Percentiles rank a stretch among this genome's conserved stretches.
Evolutionary conservation across 1,140 invertebrate genomes (phyloP).

Genomic region (Cherax quadricarinatus): DNA sequence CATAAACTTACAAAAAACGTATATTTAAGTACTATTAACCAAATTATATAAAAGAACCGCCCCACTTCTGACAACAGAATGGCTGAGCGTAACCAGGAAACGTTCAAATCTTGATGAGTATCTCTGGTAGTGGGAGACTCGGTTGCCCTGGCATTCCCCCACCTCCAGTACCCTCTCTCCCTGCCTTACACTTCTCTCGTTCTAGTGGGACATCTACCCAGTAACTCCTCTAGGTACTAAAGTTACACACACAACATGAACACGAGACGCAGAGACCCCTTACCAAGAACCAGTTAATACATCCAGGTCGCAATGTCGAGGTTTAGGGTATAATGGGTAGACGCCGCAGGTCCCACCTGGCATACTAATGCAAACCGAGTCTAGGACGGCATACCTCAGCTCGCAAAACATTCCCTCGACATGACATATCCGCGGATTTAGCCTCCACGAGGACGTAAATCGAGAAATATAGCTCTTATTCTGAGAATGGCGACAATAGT

Average conservation of each 20-base stretch:
- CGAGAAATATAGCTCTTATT: constrained; percentile 2
- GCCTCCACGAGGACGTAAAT: background rate
- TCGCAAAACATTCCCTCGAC: background rate
- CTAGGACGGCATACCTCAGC: background rate
- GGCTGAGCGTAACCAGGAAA: too few species aligned
- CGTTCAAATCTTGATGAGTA: too few species aligned
- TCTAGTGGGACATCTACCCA: too few species aligned
- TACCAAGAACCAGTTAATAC: background rate
- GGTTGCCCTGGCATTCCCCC: too few species aligned
- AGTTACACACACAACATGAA: background rate
- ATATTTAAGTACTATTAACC: too few species aligned
- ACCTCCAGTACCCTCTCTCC: too few species aligned
- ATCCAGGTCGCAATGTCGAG: background rate
- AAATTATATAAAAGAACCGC: too few species aligned
- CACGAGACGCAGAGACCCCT: background rate
- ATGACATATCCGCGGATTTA: background rate
- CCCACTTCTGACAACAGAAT: too few species aligned
- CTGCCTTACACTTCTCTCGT: too few species aligned
- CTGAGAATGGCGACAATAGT: background rate
- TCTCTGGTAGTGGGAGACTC: too few species aligned
- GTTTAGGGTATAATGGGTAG: background rate
- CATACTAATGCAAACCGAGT: background rate
- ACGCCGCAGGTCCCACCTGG: background rate
- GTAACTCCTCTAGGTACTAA: background rate
- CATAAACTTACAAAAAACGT: too few species aligned